Base-by-base conservation (phyloP, 2,113 vertebrate species). In the Vidua macroura region DNA sequence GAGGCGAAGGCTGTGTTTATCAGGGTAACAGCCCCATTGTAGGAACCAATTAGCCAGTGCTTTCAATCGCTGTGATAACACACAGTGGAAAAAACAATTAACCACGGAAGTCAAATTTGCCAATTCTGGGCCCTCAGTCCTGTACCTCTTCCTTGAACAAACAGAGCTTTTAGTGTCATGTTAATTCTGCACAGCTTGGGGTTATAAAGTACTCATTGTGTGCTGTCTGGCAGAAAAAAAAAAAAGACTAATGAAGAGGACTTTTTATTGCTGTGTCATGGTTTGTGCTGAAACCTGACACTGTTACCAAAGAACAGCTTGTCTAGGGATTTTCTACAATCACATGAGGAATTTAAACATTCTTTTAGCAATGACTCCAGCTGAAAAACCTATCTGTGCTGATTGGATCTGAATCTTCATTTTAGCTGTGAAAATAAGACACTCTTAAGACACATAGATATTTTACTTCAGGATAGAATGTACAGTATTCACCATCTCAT, bases 171-270 rank as follows among this genome's bases (percentile, higher is more conserved):
- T 76, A 87, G 35, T 19, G 8, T 63, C 59, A 9, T 30, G 48
- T 60, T 88, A 85, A 77, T 91, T 76, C 79, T 91, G 64, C 78
- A 37, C 72, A 74, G 55, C 31, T 91, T 80, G 63, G 79, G 53
- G 39, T 85, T 96, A 74, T 74, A 77, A 93, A 90, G 78, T 58
- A 12, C 37, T 92, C 63, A 20, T n/a, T 92, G 55, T 93, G 48
- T 37, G 27, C 55, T 59, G 19, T 23, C 46, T 46, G 30, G 35
- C 28, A 73, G 62, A 28, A 63, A 51, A 68, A 46, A 25, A 63
- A 37, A 14, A 15, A 64, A 28, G 0, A 48, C 3, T 17, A 64
- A 49, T 30, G 67, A 73, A 23, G 23, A 73, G 17, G 28, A 43
- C 31, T 60, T 85, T 92, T 77, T 93, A 67, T 64, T 1, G 7